These are phyloP conservation scores for Patiria pectinifera DNA, from an alignment of 53 echinoderm and acorn worm genomes.

Conservation along the genomic window DNA sequence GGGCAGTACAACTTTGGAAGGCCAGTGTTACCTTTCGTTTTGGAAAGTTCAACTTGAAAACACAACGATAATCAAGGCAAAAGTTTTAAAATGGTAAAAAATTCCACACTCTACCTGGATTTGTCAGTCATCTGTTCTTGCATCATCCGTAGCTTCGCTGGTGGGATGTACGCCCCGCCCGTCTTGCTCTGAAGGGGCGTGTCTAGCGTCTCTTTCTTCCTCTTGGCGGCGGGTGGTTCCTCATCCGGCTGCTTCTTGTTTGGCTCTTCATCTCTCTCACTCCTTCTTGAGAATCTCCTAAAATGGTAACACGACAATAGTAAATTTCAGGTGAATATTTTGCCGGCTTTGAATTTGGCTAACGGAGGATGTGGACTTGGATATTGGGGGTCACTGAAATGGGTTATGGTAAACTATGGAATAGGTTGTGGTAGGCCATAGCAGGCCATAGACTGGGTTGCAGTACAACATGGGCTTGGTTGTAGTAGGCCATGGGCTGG, in stretches of 20 bases:
- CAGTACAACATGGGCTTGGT: not conserved
- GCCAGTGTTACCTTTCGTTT: not conserved
- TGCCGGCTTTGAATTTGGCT: too few species aligned
- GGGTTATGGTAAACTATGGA: too few species aligned
- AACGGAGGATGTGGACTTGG: too few species aligned
- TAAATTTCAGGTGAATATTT: too few species aligned
- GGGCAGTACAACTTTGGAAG: too few species aligned
- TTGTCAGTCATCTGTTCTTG: slow-evolving; percentile 94
- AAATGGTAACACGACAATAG: not conserved
- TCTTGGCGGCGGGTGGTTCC: slow-evolving; percentile 71
- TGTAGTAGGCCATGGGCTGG: not conserved
- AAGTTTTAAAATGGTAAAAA: not conserved
- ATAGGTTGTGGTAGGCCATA: too few species aligned
- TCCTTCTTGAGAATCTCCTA: slow-evolving; percentile 28
- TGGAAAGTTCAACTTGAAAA: not conserved
- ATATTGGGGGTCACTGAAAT: too few species aligned
- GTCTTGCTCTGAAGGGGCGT: slow-evolving; percentile 79
- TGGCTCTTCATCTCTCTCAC: not conserved
- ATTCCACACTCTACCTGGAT: slow-evolving; percentile 72
- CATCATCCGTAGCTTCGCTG: slow-evolving; percentile 90
- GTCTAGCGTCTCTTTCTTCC: slow-evolving; percentile 67
- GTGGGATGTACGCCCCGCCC: slow-evolving; percentile 98
- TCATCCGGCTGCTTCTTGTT: slow-evolving; percentile 39
- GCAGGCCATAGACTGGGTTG: too few species aligned
- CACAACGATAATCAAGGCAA: not conserved